These are phyloP conservation scores for Electrophaes corylata DNA, from an alignment of 2,888 invertebrate genomes.

Conservation along the genomic window DNA sequence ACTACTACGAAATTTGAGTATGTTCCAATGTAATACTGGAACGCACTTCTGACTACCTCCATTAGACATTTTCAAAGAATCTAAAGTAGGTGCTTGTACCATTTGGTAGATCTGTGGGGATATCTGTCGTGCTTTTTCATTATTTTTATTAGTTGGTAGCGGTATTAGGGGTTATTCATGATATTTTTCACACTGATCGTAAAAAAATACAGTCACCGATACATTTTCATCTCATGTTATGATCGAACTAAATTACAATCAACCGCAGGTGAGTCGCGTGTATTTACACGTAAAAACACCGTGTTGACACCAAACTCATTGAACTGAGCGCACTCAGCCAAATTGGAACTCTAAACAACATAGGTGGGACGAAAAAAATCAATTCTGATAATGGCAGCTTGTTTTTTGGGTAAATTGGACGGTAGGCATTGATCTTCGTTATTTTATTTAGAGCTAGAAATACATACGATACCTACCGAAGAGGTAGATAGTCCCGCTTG, in stretches of 20 bases:
- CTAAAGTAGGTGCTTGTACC: no score
- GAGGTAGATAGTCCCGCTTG: no score
- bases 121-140: no score
- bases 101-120: no score
- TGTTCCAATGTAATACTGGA: no score
- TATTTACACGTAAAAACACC: constrained; percentile 32
- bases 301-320: constrained; percentile 36
- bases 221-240: constrained; percentile 20
- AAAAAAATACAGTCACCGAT: background rate
- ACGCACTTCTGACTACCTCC: no score
- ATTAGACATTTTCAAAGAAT: no score
- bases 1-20: no score
- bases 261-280: constrained; percentile 19
- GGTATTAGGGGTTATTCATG: background rate
- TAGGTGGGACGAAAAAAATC: constrained; percentile 42
- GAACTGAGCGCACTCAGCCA: constrained; percentile 35
- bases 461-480: no score
- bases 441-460: background rate
- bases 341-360: constrained; percentile 40
- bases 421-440: background rate
- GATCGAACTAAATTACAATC: constrained; percentile 18
- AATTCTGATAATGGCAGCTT: constrained; percentile 36
- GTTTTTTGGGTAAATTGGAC: constrained; percentile 14
- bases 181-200: background rate
- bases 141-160: background rate